A percentile compares a stretch with the other conserved stretches of the same genome.
Evolutionary conservation across 2,113 vertebrate species (phyloP).

Genomic region (Halichoeres trimaculatus): DNA sequence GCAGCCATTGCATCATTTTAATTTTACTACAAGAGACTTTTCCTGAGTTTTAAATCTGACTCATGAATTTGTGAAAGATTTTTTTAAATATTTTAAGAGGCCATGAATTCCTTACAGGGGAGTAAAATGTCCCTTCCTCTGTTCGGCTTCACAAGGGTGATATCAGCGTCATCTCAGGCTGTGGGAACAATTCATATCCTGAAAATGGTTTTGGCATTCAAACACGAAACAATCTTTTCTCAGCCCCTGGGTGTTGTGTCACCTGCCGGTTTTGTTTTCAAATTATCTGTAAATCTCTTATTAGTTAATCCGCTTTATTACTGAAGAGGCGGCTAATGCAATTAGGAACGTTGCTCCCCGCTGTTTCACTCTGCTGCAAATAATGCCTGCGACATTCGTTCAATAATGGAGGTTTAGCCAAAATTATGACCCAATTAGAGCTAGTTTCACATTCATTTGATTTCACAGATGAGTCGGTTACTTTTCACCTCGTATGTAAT

Average conservation of each 20-base stretch:
- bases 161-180: constrained; percentile 4
- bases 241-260: constrained; percentile 25
- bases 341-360: constrained; percentile 63
- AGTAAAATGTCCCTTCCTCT: neutral
- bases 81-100: constrained; percentile 40
- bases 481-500: constrained; percentile 76
- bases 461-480: constrained; percentile 67
- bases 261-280: constrained; percentile 36
- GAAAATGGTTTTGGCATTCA: constrained; percentile 4
- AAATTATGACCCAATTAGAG: constrained; percentile 81
- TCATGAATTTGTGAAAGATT: constrained; percentile 18
- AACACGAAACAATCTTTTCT: neutral
- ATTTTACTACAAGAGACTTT: constrained; percentile 31
- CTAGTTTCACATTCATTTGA: constrained; percentile 70
- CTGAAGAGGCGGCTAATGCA: constrained; percentile 61
- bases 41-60: constrained; percentile 7
- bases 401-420: constrained; percentile 76
- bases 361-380: constrained; percentile 69
- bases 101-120: neutral
- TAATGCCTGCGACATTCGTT: constrained; percentile 66
- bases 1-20: neutral
- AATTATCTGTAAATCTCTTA: constrained; percentile 34
- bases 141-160: neutral
- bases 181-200: neutral
- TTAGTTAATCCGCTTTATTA: constrained; percentile 58